A percentile compares a stretch with the other conserved stretches of the same genome.
Conservation (phyloP, 2,888 invertebrate genomes). For the Gortyna flavago region DNA sequence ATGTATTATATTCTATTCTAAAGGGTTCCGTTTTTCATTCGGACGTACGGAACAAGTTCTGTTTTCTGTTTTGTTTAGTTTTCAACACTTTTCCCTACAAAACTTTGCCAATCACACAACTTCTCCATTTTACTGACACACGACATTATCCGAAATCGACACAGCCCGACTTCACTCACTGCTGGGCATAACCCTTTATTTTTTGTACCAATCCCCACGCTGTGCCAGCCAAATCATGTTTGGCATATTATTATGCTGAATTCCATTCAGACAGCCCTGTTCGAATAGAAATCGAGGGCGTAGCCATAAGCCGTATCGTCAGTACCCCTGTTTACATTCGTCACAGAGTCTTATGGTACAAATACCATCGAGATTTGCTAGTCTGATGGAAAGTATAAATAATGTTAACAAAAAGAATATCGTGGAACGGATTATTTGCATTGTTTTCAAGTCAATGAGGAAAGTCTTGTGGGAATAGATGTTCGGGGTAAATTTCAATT, state of each 20-base stretch:
- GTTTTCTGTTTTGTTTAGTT: neutral
- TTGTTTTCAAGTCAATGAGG: constrained; percentile 26
- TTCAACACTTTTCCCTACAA: neutral
- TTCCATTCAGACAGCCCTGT: constrained; percentile 36
- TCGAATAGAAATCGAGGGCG: constrained; percentile 6
- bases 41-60: neutral
- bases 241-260: neutral
- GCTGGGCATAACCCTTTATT: neutral
- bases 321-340: constrained; percentile 41
- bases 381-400: constrained; percentile 53
- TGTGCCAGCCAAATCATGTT: neutral
- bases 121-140: constrained; percentile 2
- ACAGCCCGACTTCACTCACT: neutral
- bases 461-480: constrained; percentile 25
- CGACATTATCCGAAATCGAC: neutral
- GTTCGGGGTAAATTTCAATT: neutral
- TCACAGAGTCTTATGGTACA: constrained; percentile 38
- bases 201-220: neutral
- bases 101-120: neutral
- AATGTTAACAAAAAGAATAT: constrained; percentile 29
- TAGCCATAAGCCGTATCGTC: constrained; percentile 43
- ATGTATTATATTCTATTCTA: too few relatives aligned
- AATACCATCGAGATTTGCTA: constrained; percentile 41
- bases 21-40: too few relatives aligned
- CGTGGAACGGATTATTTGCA: constrained; percentile 28